Evolutionary conservation across 1,140 invertebrate species (phyloP), one percentile per base, ranked within the genome.

Genomic region (Pogonus chalceus): DNA sequence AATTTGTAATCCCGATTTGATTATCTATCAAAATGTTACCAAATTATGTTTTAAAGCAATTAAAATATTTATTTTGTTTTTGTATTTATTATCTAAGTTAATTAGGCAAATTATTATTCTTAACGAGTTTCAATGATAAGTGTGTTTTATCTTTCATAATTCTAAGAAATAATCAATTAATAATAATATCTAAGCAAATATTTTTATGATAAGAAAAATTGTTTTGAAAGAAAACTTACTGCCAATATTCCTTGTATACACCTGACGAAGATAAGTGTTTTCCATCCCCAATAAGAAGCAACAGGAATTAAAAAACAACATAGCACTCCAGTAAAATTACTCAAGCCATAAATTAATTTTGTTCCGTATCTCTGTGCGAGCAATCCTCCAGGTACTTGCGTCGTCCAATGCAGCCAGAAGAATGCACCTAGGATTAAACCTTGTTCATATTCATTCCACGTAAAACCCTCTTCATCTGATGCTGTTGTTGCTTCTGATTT

Each of bases 361-460:
- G 83, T 83, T 0, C 85, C 84, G 59, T 82, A 85, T 59, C 75
- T 79, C 50, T 80, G 75, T 0, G 84, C 83, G 14, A 88, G 56
- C 23, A 85, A 65, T 4, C 86, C 87, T 2, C 85, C 88, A 0
- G 87, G 86, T 4, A 91, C 68, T 70, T 90, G 87, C 0, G 79
- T 76, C 0, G 80, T 9, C 76, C 85, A 85, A 57, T 88, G 85
- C 1, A 85, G 66, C 82, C 84, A 87, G 63, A 84, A 89, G 61
- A 85, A 89, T 0, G 82, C 78, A 0, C 85, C 84, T 20, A 90
- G 64, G 1, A 83, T 74, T n/a, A 81, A 55, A 24, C 80, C 79
- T 69, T 88, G 85, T 35, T 82, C 70, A 35, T 78, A 73, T 49
- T 82, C 82, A 60, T 80, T 77, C 87, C 87, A 89, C 2, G 69